phyloP scores from a whole-genome alignment of 2,797 vertebrate species.

The Cirrhinus molitorella region DNA sequence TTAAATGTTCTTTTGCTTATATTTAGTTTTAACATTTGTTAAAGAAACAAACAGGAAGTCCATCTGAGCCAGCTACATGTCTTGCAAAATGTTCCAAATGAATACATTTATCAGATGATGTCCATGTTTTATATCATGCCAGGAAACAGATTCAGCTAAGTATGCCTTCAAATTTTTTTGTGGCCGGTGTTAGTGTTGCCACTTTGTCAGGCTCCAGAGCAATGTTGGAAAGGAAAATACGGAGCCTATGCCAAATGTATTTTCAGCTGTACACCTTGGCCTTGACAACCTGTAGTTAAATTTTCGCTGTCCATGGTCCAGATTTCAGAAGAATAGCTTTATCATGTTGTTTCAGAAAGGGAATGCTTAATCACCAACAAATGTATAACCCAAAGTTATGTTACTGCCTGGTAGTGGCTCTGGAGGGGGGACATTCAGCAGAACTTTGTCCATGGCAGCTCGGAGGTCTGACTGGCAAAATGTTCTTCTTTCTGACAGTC shows the following conservation, averaged over 20 bases:
- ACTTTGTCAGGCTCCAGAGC: conserved; percentile 23
- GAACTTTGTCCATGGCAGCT: conserved; percentile 5
- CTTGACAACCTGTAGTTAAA: conserved; percentile 22
- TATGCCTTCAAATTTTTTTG: too few relatives aligned
- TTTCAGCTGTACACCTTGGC: background rate
- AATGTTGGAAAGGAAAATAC: conserved; percentile 4
- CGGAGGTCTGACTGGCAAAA: conserved; percentile 23
- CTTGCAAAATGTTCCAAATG: too few relatives aligned
- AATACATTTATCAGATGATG: too few relatives aligned
- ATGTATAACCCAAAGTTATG: background rate
- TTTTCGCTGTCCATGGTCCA: background rate
- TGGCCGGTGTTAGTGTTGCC: background rate
- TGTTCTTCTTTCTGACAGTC: conserved; percentile 1
- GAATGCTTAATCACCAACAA: conserved; percentile 32
- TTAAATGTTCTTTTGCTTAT: too few relatives aligned
- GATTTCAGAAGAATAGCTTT: background rate
- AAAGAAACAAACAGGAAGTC: too few relatives aligned
- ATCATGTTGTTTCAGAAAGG: background rate
- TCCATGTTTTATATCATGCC: too few relatives aligned
- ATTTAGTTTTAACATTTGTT: too few relatives aligned
- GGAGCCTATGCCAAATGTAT: background rate
- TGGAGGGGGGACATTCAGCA: background rate
- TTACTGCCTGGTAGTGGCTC: conserved; percentile 20
- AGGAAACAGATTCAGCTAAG: too few relatives aligned
- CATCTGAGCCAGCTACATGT: too few relatives aligned